Evolutionary conservation across 2,888 invertebrate genomes (phyloP).

Genomic region (Branchipolynoe longqiensis): DNA sequence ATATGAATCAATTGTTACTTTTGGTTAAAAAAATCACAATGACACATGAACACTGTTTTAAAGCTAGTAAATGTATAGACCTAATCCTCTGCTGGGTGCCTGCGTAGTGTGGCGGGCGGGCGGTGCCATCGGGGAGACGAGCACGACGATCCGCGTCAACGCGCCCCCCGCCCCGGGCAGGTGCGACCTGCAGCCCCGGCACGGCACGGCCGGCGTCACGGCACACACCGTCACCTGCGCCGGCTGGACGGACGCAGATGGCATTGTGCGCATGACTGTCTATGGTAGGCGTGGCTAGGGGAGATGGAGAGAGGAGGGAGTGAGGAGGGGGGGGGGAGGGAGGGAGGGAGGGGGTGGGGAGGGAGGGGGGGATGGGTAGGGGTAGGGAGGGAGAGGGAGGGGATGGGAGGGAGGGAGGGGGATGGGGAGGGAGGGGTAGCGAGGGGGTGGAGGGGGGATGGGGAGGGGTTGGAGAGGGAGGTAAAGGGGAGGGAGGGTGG

Average conservation of each 20-base stretch:
- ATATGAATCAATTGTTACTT: no score
- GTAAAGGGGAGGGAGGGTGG: no score
- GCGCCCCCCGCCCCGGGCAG: background rate
- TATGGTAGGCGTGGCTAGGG: background rate
- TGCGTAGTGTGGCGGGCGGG: background rate
- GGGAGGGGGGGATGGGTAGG: background rate
- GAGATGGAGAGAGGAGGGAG: background rate
- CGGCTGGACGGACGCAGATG: constrained; percentile 71
- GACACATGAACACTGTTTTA: no score
- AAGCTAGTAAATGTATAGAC: no score
- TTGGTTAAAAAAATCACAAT: no score
- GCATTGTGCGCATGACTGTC: constrained; percentile 63
- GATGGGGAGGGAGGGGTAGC: background rate
- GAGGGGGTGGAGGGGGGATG: no score
- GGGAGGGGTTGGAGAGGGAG: no score
- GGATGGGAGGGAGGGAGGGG: background rate
- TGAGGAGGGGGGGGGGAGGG: background rate
- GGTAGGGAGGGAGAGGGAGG: background rate
- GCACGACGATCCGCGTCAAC: background rate
- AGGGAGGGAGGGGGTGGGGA: background rate
- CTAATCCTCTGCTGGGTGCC: no score
- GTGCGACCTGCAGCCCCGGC: background rate
- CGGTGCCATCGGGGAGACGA: background rate
- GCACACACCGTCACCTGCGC: constrained; percentile 67
- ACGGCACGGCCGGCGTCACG: constrained; percentile 65